Conservation (phyloP, 2,888 invertebrate species). For the Trachelus iudaicus region DNA sequence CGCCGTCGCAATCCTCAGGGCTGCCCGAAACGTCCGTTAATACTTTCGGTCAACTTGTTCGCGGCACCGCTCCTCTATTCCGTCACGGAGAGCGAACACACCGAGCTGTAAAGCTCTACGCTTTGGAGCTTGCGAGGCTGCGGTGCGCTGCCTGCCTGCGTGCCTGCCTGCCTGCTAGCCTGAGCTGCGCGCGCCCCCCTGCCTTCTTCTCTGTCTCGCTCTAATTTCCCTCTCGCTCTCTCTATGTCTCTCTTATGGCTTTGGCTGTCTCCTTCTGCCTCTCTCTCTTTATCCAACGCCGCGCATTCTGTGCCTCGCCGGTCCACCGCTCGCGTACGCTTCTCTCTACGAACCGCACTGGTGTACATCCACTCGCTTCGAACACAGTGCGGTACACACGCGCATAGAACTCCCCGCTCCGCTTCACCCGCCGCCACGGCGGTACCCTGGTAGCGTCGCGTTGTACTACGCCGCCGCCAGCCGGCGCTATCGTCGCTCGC, state of each 20-base stretch:
- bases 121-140: constrained; percentile 66
- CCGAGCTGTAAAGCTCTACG: constrained; percentile 40
- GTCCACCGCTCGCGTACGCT: too few species aligned
- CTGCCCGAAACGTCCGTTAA: too few species aligned
- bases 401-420: too few species aligned
- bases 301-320: constrained; percentile 7
- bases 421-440: too few species aligned
- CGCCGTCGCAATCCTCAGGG: not conserved
- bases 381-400: too few species aligned
- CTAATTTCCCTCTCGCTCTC: not conserved
- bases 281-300: constrained; percentile 15
- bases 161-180: constrained; percentile 44
- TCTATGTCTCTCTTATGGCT: constrained; percentile 25
- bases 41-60: constrained; percentile 61
- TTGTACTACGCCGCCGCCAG: constrained; percentile 14
- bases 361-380: too few species aligned
- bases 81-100: constrained; percentile 22
- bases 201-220: constrained; percentile 23
- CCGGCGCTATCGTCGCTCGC: constrained; percentile 15
- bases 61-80: constrained; percentile 13
- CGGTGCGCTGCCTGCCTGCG: constrained; percentile 43
- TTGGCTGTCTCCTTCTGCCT: constrained; percentile 17
- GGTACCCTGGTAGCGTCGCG: too few species aligned
- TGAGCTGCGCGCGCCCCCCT: constrained; percentile 49
- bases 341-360: too few species aligned